Evolutionary conservation across 92 coral and sea anemone genomes (phyloP).

Genomic region (Ricordea florida): DNA sequence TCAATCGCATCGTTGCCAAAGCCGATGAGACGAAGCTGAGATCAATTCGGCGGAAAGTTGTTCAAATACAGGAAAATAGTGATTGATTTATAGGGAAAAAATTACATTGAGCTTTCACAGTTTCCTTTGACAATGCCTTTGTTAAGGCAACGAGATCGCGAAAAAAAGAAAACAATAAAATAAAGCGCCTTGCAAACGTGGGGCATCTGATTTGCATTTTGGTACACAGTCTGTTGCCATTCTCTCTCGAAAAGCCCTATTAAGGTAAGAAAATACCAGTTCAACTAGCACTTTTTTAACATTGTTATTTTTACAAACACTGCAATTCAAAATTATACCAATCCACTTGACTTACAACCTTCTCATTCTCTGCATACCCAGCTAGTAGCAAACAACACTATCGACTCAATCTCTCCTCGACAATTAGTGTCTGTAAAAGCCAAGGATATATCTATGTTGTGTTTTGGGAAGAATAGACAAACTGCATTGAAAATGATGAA

Average conservation of each 20-base stretch:
- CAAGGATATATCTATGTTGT: slow-evolving; percentile 40
- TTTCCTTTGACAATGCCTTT: no score
- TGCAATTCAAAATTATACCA: slow-evolving; percentile 39
- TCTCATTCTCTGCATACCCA: not conserved
- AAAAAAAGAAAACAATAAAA: no score
- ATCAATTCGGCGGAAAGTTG: no score
- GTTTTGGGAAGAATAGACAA: slow-evolving; percentile 64
- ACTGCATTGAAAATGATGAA: slow-evolving; percentile 21
- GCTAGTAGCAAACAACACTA: slow-evolving; percentile 22
- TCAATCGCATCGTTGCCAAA: no score
- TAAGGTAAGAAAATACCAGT: slow-evolving; percentile 27
- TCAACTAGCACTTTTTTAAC: slow-evolving; percentile 32
- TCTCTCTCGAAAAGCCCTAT: slow-evolving; percentile 32
- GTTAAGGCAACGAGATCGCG: no score
- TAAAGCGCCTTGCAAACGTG: no score
- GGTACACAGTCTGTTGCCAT: no score
- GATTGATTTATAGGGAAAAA: no score
- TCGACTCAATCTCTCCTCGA: slow-evolving; percentile 18
- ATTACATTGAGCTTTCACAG: no score
- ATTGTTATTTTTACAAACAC: slow-evolving; percentile 42
- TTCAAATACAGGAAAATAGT: no score
- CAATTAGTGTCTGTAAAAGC: slow-evolving; percentile 56
- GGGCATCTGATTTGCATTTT: no score
- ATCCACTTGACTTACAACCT: slow-evolving; percentile 16
- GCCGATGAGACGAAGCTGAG: no score